Percentiles rank a stretch among this genome's conserved stretches.
Conservation (phyloP, 2,797 vertebrate species). For the Hybognathus amarus region DNA sequence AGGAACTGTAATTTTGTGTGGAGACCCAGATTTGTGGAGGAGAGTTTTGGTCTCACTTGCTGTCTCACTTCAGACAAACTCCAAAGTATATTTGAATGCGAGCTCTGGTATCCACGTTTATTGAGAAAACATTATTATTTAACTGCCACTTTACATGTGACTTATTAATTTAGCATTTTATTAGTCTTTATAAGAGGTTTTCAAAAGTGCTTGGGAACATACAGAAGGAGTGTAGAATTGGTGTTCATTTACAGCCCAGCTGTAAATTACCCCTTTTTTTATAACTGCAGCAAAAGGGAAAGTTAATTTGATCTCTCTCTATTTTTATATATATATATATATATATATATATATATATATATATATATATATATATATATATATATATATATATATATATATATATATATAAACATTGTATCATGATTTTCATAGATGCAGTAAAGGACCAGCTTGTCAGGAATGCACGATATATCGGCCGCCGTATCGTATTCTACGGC, state of each 20-base stretch:
- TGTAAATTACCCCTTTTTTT: background rate
- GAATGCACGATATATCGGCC: no score
- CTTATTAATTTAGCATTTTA: constrained; percentile 16
- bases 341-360: no score
- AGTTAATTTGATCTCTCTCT: background rate
- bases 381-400: no score
- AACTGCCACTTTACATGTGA: background rate
- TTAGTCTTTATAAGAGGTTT: background rate
- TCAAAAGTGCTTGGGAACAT: background rate
- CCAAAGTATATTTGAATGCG: background rate
- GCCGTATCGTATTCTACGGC: no score
- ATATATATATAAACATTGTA: background rate
- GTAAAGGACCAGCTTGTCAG: background rate
- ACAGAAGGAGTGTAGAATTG: background rate
- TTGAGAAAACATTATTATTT: constrained; percentile 13
- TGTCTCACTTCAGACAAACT: background rate
- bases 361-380: no score
- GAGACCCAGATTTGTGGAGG: constrained; percentile 1
- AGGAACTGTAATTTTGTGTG: constrained; percentile 8
- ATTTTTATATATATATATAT: no score
- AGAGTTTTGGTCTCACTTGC: background rate
- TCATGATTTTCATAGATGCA: background rate
- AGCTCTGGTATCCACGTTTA: constrained; percentile 1
- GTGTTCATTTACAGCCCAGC: background rate
- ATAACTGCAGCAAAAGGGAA: background rate